These are phyloP conservation scores for Ectobius pallidus DNA, from an alignment of 2,888 invertebrate species.

Conservation along the genomic window DNA sequence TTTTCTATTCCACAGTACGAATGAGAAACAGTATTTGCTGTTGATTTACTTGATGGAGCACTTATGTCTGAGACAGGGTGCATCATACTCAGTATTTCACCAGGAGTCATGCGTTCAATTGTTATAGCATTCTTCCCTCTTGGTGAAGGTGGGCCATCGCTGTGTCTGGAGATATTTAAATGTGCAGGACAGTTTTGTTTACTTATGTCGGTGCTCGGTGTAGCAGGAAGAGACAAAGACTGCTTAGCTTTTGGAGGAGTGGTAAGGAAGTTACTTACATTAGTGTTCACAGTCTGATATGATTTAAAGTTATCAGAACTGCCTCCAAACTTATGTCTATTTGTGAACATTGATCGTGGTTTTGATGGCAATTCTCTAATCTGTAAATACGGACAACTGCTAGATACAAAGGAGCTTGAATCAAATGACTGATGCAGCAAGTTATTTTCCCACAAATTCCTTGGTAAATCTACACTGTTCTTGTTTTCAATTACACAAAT, in stretches of 20 bases:
- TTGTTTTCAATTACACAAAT: slow-evolving; percentile 59
- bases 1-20: background rate
- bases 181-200: background rate
- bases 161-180: background rate
- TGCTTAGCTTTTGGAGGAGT: slow-evolving; percentile 49
- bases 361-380: slow-evolving; percentile 4
- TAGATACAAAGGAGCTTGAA: background rate
- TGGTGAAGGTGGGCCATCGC: background rate
- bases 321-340: background rate
- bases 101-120: slow-evolving; percentile 4
- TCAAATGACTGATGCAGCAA: slow-evolving; percentile 6
- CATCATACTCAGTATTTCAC: slow-evolving; percentile 3
- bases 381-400: background rate
- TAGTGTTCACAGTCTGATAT: background rate
- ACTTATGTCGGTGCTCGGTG: slow-evolving; percentile 47
- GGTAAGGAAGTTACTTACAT: slow-evolving; percentile 43
- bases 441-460: background rate
- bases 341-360: slow-evolving; percentile 10
- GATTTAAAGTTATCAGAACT: slow-evolving; percentile 19
- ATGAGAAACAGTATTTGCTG: background rate
- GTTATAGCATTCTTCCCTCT: background rate
- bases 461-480: slow-evolving; percentile 48
- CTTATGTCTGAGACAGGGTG: background rate
- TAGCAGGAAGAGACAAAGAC: slow-evolving; percentile 51
- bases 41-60: background rate